Evolutionary conservation across 2,113 vertebrate species (phyloP).

Genomic region (Sialia sialis): DNA sequence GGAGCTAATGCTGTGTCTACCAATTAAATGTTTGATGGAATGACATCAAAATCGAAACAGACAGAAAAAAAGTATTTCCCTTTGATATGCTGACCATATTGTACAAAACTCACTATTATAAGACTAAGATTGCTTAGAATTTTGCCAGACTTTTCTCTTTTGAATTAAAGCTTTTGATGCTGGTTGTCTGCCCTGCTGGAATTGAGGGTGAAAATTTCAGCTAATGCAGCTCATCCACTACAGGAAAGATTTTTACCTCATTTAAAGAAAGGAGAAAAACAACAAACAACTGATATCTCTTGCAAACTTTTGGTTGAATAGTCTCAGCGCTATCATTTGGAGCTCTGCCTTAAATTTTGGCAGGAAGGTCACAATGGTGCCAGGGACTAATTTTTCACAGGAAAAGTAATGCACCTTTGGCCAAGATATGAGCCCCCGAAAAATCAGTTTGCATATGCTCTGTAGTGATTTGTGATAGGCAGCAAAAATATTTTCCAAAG

Average conservation of each 20-base stretch:
- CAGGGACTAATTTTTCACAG: not conserved
- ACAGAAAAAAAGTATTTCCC: not conserved
- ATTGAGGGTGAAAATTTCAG: not conserved
- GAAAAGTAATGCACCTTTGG: not conserved
- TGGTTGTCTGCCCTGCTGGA: not conserved
- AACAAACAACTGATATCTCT: not conserved
- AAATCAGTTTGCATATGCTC: not conserved
- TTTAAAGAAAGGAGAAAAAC: not conserved
- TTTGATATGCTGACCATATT: not conserved
- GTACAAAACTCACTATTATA: not conserved
- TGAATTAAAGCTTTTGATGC: not conserved
- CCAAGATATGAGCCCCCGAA: not conserved
- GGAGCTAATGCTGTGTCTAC: constrained; percentile 7
- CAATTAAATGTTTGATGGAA: constrained; percentile 44
- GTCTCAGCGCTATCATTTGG: not conserved
- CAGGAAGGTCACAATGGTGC: not conserved
- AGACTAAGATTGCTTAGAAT: not conserved
- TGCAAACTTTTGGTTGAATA: not conserved
- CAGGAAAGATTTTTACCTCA: not conserved
- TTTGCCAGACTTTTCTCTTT: not conserved
- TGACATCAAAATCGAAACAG: constrained; percentile 40
- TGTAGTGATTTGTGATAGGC: not conserved
- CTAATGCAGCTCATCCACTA: not conserved
- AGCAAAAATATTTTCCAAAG: not conserved
- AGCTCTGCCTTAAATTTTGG: not conserved